Evolutionary conservation across 2,888 invertebrate genomes (phyloP), one percentile per base, ranked within the genome.

Genomic region (Drosophila limbata): DNA sequence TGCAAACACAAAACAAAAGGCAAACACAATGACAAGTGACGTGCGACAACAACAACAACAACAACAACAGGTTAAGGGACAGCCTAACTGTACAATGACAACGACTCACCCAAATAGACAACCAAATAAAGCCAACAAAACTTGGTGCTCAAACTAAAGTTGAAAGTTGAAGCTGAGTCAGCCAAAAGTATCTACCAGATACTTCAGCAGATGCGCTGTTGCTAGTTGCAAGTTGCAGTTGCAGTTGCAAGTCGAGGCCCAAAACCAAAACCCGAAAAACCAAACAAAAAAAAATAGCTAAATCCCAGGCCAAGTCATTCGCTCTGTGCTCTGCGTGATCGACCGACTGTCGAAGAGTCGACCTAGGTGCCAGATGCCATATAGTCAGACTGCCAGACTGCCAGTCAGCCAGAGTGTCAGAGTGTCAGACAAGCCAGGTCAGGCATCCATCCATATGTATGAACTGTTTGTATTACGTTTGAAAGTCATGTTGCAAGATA

Each of bases 401-500:
- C 1, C 21, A 47, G 70, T 48, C 44, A 15, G 47, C 3, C 50
- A 17, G 50, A 55, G 39, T 4, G 61, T 28, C 39, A 45, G 65
- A 42, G 13, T 11, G 42, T 13, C 21, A 13, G 67, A 44, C 31
- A 25, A 40, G 42, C 10, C 42, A 39, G 61, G 19, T 15, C 51
- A 56, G 69, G 55, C 53, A 73, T 69, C 64, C 85, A 84, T 83
- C 79, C 84, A 81, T 84, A 84, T 84, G 85, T 79, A 84, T 84
- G 80, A 85, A 65, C 81, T 84, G 84, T 84, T 86, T 84, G 84
- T 84, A 81, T 84, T 81, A 86, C 84, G 85, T 85, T 84, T 84
- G 85, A 84, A 84, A 84, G 86, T 86, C 84, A 86, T 84, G 85
- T 84, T 84, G 84, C 74, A 79, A 81, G 77, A 73, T 77, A 78